Evolutionary conservation across 2,888 invertebrate genomes (phyloP).

Genomic region (Dusona sp.): DNA sequence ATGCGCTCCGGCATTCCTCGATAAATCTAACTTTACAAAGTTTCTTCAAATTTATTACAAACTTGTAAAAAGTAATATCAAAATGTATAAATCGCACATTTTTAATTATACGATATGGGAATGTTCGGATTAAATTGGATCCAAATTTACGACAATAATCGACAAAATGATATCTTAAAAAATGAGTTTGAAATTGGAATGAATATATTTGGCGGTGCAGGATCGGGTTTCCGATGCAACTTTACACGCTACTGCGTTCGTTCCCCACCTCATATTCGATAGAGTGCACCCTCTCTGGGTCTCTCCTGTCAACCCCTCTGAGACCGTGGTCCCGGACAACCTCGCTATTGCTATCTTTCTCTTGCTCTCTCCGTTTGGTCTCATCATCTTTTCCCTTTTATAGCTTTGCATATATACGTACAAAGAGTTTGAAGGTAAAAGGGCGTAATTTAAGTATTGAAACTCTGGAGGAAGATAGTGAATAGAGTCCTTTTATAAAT

Average conservation of each 20-base stretch:
- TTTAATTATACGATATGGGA: neutral
- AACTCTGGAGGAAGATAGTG: no score
- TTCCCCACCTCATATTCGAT: constrained; percentile 71
- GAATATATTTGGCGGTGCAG: neutral
- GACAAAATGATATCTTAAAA: neutral
- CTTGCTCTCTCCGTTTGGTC: constrained; percentile 72
- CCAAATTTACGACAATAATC: neutral
- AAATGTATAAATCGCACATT: neutral
- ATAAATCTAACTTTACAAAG: no score
- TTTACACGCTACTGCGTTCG: constrained; percentile 77
- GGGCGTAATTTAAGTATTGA: neutral
- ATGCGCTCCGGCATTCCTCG: neutral
- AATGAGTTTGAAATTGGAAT: neutral
- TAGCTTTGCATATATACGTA: constrained; percentile 63
- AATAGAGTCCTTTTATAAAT: neutral
- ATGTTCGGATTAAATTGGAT: neutral
- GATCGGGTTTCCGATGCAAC: constrained; percentile 41
- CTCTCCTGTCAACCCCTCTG: constrained; percentile 78
- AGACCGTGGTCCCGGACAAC: constrained; percentile 77
- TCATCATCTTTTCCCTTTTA: constrained; percentile 83
- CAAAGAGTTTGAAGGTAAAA: neutral
- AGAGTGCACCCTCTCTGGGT: constrained; percentile 73
- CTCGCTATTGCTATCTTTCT: constrained; percentile 67
- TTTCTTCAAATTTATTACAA: neutral
- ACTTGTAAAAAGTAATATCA: neutral